Evolutionary conservation across 1,140 invertebrate species (phyloP), one percentile per base, ranked within the genome.

Genomic region (Pseudomyrmex gracilis): DNA sequence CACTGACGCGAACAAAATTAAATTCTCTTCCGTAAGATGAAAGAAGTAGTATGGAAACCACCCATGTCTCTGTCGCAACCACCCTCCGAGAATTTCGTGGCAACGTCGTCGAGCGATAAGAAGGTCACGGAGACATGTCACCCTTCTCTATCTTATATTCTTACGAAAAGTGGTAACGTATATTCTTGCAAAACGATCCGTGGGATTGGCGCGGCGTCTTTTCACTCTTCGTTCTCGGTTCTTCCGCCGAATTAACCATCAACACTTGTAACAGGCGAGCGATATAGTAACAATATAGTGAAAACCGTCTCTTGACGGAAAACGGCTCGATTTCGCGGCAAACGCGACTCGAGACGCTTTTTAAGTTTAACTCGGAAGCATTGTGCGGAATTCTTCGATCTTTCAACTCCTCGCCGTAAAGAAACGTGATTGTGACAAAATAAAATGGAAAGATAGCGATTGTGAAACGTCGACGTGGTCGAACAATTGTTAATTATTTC

Each of bases 11-110:
- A 15, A 13, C 20, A 43, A 45, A 83, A 85, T 73, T 66, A 71
- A 85, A 87, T 82, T 82, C 63, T 85, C 47, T 51, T 43, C 61
- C 12, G 10, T 22, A 9, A 85, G 67, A 85, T 80, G 85, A 86
- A 86, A 85, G 74, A 86, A 68, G 17, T 49, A 45, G 20, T 45
- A 74, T 57, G 47, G 63, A 51, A 83, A 71, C 13, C 51, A 20
- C 34, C 57, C 70, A 13, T 67, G 24, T 9, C 51, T 76, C 34
- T 67, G 24, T 9, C 51, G 15, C n/a, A 60, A 15, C 17, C 9
- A 63, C 51, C 13, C 45, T 58, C 24, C 24, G 10, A 17, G 68
- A 73, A 78, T 47, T 58, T 78, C 10, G 43, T 55, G 22, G 43
- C 43, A 55, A 70, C 13, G 43, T 60, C 24, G n/a, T 57, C 3